phyloP scores from a whole-genome alignment of 2,888 invertebrate genomes.

The Drosophila lutescens region DNA sequence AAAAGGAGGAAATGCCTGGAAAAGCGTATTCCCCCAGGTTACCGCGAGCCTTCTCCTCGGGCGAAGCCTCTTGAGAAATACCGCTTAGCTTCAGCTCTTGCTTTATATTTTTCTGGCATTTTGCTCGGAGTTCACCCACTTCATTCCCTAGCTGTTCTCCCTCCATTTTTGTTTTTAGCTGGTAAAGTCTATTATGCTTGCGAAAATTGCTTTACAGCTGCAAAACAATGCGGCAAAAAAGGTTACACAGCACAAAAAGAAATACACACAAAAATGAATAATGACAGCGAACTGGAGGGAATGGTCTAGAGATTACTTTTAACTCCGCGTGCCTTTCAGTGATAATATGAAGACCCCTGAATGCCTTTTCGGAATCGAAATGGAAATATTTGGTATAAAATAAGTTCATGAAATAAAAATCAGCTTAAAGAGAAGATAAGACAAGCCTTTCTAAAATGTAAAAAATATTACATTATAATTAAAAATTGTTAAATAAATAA shows the following conservation, averaged over 20 bases:
- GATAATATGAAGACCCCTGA: neutral
- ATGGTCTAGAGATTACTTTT: slow-evolving; percentile 45
- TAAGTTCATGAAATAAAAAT: no score
- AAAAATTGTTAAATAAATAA: neutral
- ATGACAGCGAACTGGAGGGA: slow-evolving; percentile 62
- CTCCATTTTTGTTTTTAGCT: slow-evolving; percentile 40
- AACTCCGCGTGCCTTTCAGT: neutral
- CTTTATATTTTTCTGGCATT: slow-evolving; percentile 60
- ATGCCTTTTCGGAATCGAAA: neutral
- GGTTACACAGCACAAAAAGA: slow-evolving; percentile 77
- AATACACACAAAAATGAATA: slow-evolving; percentile 72
- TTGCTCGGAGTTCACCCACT: slow-evolving; percentile 44
- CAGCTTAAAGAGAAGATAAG: no score
- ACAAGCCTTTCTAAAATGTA: neutral
- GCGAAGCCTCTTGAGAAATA: slow-evolving; percentile 69
- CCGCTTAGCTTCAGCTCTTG: slow-evolving; percentile 62
- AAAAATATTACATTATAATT: no score
- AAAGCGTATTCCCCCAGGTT: slow-evolving; percentile 21
- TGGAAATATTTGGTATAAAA: neutral
- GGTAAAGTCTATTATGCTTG: slow-evolving; percentile 73
- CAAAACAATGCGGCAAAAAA: slow-evolving; percentile 75
- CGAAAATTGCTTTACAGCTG: slow-evolving; percentile 77
- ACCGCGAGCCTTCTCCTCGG: slow-evolving; percentile 44
- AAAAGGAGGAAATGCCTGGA: neutral
- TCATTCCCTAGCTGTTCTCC: slow-evolving; percentile 30